phyloP scores from a whole-genome alignment of 2,797 vertebrate species.

The Coregonus suidteri region DNA sequence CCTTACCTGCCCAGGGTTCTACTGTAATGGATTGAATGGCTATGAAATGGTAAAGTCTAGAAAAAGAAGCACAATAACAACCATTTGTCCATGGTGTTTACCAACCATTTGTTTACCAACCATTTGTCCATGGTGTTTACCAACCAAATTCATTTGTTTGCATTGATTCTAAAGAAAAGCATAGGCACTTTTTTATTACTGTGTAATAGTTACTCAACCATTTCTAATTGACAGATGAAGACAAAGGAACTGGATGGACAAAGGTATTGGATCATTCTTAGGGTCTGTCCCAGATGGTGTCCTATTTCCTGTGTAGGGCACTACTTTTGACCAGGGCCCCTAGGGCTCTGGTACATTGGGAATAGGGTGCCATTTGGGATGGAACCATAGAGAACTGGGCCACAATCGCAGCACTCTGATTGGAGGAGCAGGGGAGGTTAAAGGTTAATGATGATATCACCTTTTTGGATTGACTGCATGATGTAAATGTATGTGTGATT shows the following conservation, averaged over 20 bases:
- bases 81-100: slow-evolving; percentile 81
- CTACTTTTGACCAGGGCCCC: neutral
- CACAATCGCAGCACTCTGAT: slow-evolving; percentile 75
- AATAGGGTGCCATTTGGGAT: neutral
- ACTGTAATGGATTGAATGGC: slow-evolving; percentile 65
- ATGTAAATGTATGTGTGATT: slow-evolving; percentile 98
- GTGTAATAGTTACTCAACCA: slow-evolving; percentile 80
- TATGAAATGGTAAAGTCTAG: slow-evolving; percentile 48
- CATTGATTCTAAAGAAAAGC: slow-evolving; percentile 76
- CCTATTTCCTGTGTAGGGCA: neutral
- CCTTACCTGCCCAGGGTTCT: slow-evolving; percentile 73
- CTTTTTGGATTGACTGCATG: slow-evolving; percentile 95
- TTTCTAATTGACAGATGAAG: slow-evolving; percentile 81
- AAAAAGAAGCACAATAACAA: slow-evolving; percentile 13
- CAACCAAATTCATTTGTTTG: slow-evolving; percentile 84
- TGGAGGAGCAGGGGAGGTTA: slow-evolving; percentile 52
- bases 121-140: slow-evolving; percentile 82
- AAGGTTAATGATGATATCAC: slow-evolving; percentile 78
- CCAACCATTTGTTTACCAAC: slow-evolving; percentile 76
- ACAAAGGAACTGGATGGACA: slow-evolving; percentile 41
- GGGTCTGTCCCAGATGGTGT: neutral
- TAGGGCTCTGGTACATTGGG: neutral
- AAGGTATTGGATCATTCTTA: slow-evolving; percentile 80
- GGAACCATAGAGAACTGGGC: slow-evolving; percentile 59
- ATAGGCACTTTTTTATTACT: slow-evolving; percentile 84